Conservation (phyloP, 1,140 invertebrate genomes). For the Littorina saxatilis region DNA sequence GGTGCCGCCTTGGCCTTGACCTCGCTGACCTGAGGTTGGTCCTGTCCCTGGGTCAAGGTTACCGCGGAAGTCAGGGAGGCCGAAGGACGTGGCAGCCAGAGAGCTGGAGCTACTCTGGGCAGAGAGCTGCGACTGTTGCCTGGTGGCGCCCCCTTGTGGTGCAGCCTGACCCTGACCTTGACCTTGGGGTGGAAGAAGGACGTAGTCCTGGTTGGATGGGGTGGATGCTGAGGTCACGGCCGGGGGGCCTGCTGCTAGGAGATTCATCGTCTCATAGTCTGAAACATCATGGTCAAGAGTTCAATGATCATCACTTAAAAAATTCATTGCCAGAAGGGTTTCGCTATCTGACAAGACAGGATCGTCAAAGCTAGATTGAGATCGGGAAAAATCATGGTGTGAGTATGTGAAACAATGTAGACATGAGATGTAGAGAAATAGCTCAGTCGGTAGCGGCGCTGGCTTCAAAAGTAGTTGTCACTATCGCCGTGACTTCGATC, state of each 20-base stretch:
- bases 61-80: background rate
- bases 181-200: background rate
- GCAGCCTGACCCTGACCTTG: constrained; percentile 4
- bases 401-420: too few species aligned
- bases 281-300: background rate
- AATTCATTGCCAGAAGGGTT: too few species aligned
- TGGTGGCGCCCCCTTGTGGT: background rate
- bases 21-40: background rate
- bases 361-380: too few species aligned
- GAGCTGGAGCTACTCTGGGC: constrained; percentile 2
- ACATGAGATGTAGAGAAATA: too few species aligned
- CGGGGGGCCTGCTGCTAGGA: background rate
- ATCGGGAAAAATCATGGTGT: too few species aligned
- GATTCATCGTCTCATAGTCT: constrained; percentile 19
- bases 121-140: constrained; percentile 1
- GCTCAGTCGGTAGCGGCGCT: too few species aligned
- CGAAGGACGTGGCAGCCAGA: background rate
- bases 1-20: background rate
- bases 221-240: too few species aligned
- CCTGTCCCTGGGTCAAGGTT: background rate
- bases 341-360: too few species aligned
- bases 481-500: too few species aligned
- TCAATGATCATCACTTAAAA: too few species aligned
- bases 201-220: too few species aligned
- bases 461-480: too few species aligned